Percentiles rank a stretch among this genome's conserved stretches.
Evolutionary conservation across 2,888 invertebrate species (phyloP).

Genomic region (Loripinus fragilis): DNA sequence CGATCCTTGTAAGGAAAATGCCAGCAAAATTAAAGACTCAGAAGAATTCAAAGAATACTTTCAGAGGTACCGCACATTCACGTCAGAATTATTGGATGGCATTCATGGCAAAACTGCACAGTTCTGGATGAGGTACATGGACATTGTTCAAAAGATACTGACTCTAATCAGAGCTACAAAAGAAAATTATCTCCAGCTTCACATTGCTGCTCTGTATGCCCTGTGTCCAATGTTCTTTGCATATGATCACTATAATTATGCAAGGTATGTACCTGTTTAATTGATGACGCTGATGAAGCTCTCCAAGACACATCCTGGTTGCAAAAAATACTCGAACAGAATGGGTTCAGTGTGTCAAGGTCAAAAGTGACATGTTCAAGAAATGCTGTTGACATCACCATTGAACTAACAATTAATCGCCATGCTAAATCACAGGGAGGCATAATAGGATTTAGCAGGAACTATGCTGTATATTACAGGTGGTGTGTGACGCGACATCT

Average conservation of each 20-base stretch:
- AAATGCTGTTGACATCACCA: slow-evolving; percentile 44
- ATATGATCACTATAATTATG: slow-evolving; percentile 43
- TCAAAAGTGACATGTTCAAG: slow-evolving; percentile 37
- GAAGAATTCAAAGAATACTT: slow-evolving; percentile 23
- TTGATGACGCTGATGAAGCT: slow-evolving; percentile 38
- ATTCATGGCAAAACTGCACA: slow-evolving; percentile 45
- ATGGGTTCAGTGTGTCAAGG: slow-evolving; percentile 50
- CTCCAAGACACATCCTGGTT: slow-evolving; percentile 38
- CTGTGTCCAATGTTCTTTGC: slow-evolving; percentile 50
- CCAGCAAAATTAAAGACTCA: background rate
- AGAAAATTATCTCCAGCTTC: slow-evolving; percentile 41
- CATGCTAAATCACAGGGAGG: slow-evolving; percentile 33
- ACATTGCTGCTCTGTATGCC: slow-evolving; percentile 34
- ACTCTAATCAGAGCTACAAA: slow-evolving; percentile 42
- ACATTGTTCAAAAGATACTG: slow-evolving; percentile 38
- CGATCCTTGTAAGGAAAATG: slow-evolving; percentile 11
- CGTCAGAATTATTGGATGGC: too few relatives aligned
- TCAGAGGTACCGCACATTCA: slow-evolving; percentile 29
- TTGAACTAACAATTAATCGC: slow-evolving; percentile 40
- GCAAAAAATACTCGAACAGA: slow-evolving; percentile 30
- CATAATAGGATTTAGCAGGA: slow-evolving; percentile 35
- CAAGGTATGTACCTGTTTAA: slow-evolving; percentile 43
- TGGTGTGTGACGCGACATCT: slow-evolving; percentile 34
- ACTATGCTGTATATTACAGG: slow-evolving; percentile 30
- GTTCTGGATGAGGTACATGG: slow-evolving; percentile 52